These are phyloP conservation scores for Aphelinus certus DNA, from an alignment of 1,140 invertebrate genomes.

Conservation along the genomic window DNA sequence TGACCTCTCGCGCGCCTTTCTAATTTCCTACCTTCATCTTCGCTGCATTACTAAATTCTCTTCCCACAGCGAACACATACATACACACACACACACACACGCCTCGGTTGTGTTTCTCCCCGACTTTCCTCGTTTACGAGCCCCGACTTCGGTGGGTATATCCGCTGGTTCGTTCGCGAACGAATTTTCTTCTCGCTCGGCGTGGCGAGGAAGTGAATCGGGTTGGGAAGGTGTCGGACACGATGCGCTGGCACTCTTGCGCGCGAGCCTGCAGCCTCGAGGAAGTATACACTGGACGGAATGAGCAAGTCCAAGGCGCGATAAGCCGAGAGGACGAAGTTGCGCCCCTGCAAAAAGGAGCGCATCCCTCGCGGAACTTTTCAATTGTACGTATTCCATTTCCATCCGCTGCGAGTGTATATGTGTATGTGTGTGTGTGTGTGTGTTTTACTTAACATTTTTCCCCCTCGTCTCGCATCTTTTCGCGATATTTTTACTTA, in stretches of 20 bases:
- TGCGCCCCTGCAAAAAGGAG: neutral
- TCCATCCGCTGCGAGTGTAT: constrained; percentile 1
- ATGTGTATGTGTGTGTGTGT: neutral
- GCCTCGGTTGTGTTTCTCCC: neutral
- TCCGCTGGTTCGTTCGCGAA: too few species aligned
- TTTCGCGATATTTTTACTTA: constrained; percentile 33
- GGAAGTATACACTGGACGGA: too few species aligned
- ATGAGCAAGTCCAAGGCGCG: too few species aligned
- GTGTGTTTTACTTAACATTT: neutral
- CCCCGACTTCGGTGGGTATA: neutral
- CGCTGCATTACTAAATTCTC: constrained; percentile 17
- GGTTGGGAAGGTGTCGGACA: neutral
- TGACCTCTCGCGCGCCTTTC: constrained; percentile 35
- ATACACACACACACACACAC: neutral
- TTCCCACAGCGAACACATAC: neutral
- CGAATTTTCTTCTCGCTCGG: neutral
- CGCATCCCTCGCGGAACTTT: constrained; percentile 4
- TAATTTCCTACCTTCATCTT: constrained; percentile 42
- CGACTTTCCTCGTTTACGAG: neutral
- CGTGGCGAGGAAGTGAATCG: neutral
- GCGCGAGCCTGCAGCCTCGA: too few species aligned
- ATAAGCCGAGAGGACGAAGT: neutral
- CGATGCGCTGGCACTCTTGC: neutral
- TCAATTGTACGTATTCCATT: constrained; percentile 7
- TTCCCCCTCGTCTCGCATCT: constrained; percentile 15